Percentiles rank a stretch among this genome's conserved stretches.
Conservation (phyloP, 2,113 vertebrate genomes). For the Macrotus californicus region DNA sequence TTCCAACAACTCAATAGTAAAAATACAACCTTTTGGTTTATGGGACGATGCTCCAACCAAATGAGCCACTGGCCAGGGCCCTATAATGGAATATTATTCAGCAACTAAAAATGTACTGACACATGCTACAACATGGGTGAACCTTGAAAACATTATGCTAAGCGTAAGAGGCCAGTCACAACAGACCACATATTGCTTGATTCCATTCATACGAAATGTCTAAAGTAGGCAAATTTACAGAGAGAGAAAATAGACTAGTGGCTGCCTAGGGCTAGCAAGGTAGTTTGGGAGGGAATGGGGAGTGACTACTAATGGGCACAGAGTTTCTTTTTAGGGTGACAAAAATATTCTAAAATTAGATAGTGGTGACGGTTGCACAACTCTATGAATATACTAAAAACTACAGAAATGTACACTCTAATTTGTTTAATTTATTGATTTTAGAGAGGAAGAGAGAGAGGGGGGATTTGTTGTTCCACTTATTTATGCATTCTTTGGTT, state of each 20-base stretch:
- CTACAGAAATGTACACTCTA: not conserved
- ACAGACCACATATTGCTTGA: not conserved
- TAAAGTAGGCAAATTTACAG: not conserved
- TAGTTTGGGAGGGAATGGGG: not conserved
- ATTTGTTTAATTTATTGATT: no score
- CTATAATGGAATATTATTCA: not conserved
- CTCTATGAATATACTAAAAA: not conserved
- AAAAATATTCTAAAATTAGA: slow-evolving; percentile 7
- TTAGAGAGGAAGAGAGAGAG: no score
- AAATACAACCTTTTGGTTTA: not conserved
- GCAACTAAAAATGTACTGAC: not conserved
- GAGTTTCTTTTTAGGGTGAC: slow-evolving; percentile 9
- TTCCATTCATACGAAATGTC: not conserved
- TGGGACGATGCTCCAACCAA: no score
- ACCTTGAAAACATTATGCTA: not conserved
- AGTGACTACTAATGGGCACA: not conserved
- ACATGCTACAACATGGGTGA: not conserved
- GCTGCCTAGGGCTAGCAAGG: not conserved
- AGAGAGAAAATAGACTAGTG: not conserved
- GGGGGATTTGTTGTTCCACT: no score
- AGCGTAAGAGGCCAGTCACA: not conserved
- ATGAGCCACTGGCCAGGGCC: no score
- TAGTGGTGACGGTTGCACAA: not conserved
- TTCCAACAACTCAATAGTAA: not conserved
- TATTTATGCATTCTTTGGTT: no score